Percentiles rank a stretch among this genome's conserved stretches.
These are phyloP conservation scores for Nymphalis c-album DNA, from an alignment of 2,888 invertebrate species.

Conservation along the genomic window DNA sequence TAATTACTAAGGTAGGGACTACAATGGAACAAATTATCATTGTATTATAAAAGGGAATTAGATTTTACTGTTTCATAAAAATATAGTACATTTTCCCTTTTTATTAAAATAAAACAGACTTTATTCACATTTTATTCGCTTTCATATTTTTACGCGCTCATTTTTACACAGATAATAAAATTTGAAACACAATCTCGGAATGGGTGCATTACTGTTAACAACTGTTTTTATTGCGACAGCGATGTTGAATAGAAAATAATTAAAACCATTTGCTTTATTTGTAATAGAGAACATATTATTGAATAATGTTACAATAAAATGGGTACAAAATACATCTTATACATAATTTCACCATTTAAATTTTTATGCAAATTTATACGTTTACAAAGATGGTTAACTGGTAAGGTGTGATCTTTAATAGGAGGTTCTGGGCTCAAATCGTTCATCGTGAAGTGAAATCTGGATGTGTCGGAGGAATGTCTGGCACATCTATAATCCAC, in stretches of 20 bases:
- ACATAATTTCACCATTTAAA: too few relatives aligned
- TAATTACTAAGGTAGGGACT: background rate
- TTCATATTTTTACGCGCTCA: background rate
- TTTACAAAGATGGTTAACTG: too few relatives aligned
- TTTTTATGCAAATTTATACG: too few relatives aligned
- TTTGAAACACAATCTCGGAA: background rate
- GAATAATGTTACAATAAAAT: background rate
- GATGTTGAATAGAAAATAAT: background rate
- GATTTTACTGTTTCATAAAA: background rate
- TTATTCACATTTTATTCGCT: constrained; percentile 2
- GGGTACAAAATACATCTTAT: background rate
- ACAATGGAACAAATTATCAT: background rate
- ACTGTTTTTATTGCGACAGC: background rate
- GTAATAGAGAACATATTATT: background rate
- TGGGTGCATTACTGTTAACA: background rate
- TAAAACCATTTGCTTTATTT: background rate
- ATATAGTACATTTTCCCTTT: background rate
- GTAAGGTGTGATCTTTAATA: too few relatives aligned
- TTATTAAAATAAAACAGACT: constrained; percentile 3
- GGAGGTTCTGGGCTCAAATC: too few relatives aligned
- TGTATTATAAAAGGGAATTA: background rate
- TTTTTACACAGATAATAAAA: constrained; percentile 3
- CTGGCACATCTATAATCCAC: too few relatives aligned
- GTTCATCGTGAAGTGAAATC: too few relatives aligned
- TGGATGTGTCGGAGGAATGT: too few relatives aligned